A percentile compares a stretch with the other conserved stretches of the same genome.
Conservation (phyloP, 2,113 vertebrate species). For the Andinoacara biseriatus region DNA sequence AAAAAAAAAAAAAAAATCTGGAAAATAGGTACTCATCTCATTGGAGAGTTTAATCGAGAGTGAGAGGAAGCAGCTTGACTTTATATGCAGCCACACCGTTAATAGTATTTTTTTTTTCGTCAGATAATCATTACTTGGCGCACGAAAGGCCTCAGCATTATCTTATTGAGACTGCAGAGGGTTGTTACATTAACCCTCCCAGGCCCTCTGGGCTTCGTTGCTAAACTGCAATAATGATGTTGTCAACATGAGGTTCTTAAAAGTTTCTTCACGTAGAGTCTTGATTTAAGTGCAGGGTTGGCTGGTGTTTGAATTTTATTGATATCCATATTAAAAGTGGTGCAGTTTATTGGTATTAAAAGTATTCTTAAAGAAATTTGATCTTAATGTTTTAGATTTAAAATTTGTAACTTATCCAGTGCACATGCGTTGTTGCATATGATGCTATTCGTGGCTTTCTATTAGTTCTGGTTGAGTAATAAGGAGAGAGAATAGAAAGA, state of each 20-base stretch:
- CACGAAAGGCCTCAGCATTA: constrained; percentile 19
- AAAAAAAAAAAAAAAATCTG: constrained; percentile 10
- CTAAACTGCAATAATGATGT: constrained; percentile 65
- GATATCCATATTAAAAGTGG: neutral
- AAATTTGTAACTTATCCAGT: neutral
- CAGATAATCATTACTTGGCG: constrained; percentile 59
- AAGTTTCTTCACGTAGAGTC: neutral
- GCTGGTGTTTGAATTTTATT: neutral
- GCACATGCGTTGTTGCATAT: rapidly evolving
- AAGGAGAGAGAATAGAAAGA: too few species aligned
- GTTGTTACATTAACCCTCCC: constrained; percentile 49
- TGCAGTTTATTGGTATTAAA: neutral
- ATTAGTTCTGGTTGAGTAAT: neutral
- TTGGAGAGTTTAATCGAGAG: constrained; percentile 45
- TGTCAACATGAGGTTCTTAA: constrained; percentile 23
- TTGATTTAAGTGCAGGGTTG: neutral
- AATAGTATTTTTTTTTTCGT: constrained; percentile 25
- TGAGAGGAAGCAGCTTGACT: constrained; percentile 40
- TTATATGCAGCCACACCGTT: constrained; percentile 38
- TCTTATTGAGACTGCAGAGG: constrained; percentile 57
- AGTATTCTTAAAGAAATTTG: neutral
- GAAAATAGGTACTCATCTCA: constrained; percentile 32
- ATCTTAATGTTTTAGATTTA: neutral
- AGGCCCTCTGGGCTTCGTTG: constrained; percentile 6
- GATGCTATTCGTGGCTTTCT: neutral